Base-by-base conservation (phyloP, 2,113 vertebrate genomes). In the Heterotis niloticus region DNA sequence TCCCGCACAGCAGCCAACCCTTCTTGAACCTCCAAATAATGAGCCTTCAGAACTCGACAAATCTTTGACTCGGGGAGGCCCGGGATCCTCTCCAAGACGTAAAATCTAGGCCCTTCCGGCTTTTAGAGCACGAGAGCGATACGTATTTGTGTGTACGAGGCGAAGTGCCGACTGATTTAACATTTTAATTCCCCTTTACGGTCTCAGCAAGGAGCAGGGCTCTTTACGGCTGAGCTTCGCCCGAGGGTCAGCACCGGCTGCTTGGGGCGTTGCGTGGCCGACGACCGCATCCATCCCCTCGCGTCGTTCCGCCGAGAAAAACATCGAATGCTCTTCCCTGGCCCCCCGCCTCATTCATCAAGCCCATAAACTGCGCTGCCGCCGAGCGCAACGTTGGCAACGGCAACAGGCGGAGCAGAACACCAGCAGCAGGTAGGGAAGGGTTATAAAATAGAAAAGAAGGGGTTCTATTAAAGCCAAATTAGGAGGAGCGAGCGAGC, bases 111-210 rank as follows among this genome's bases (percentile, higher is more conserved):
- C 28, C 60, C 14, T 54, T 5, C 60, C n/a, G 28, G 0, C 14
- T 78, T 70, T 78, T 62, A 69, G 7, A 18, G 77, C 23, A 0
- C 1, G n/a, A 44, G 24, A 78, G 10, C 18, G 26, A 78, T 12
- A 13, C 23, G 23, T n/a, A 28, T 34, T 34, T 26, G 29, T 12
- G 34, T 34, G 44, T 71, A 71, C 14, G 77, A 78, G 67, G 66
- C 9, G 29, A 44, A 29, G 5, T 0, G 66, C 52, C 34, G 77
- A 71, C 67, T 23, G 54, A 34, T 78, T 78, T 78, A 78, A 62
- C 65, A 64, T 78, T 70, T 78, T 78, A 70, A 78, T 78, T 78
- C 59, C 70, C 16, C 54, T 70, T 71, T 71, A 78, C 29, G 18
- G 66, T 26, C 57, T 60, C 29, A 54, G 68, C 52, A 68, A 24